These are phyloP conservation scores for Pygathrix nemaeus DNA, from an alignment of 2,113 vertebrate genomes.

Conservation along the genomic window DNA sequence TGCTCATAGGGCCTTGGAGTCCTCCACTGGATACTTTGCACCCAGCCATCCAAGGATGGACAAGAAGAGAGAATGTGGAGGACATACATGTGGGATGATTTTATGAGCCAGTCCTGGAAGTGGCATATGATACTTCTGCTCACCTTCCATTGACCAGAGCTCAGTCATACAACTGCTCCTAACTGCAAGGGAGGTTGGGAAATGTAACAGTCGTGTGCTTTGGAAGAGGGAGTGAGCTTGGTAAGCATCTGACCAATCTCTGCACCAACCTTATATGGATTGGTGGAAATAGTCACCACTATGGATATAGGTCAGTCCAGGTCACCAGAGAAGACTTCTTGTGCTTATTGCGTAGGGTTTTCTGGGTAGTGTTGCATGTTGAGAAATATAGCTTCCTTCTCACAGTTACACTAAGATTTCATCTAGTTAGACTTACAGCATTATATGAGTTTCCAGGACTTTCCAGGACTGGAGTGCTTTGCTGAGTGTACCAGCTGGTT, in stretches of 20 bases:
- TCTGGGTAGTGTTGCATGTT: background rate
- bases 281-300: background rate
- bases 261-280: background rate
- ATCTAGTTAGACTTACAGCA: background rate
- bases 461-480: slow-evolving; percentile 39
- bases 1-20: background rate
- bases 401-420: background rate
- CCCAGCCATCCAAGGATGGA: background rate
- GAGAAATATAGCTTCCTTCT: background rate
- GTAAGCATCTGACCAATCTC: background rate
- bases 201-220: background rate
- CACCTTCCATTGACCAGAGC: background rate
- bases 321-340: background rate
- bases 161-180: background rate
- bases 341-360: background rate
- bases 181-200: background rate
- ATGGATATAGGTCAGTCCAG: background rate
- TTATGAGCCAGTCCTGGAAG: background rate
- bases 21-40: background rate
- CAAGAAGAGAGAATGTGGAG: background rate
- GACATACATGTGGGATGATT: background rate
- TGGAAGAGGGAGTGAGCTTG: background rate
- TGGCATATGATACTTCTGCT: background rate
- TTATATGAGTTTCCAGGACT: slow-evolving; percentile 30
- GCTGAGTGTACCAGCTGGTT: slow-evolving; percentile 16